Base-by-base conservation (phyloP, 2,888 invertebrate genomes). In the Ectemnius continuus region DNA sequence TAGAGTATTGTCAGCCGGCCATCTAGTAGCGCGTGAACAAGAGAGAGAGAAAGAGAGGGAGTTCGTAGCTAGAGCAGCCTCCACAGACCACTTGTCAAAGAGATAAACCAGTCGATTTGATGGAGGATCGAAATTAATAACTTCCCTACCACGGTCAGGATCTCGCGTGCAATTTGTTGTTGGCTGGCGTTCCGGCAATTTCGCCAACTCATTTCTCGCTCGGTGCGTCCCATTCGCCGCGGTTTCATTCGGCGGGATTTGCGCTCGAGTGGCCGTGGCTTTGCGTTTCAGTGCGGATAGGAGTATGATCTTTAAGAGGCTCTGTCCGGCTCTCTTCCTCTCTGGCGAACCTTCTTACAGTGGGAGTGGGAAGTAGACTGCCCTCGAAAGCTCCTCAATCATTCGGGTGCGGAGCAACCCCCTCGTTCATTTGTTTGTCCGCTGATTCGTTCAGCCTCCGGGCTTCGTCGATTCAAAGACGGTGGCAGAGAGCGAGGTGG, bases 381-480 rank as follows among this genome's bases (percentile, higher is more conserved):
- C 68, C 60, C 36, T 72, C 56, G 73, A 63, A 73, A 82, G 71
- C 74, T 63, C 67, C 70, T 81, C 80, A 80, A 81, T 82, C 80
- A 71, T 71, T 52, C 68, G 64, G 69, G 66, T 69, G 60, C 66
- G 47, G 57, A 59, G 64, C 68, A 76, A 69, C 73, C 77, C 75
- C 68, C 77, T 61, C 68, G 60, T 73, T 73, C 75, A 75, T 81
- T 82, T 78, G 78, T 83, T 75, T 75, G 78, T 71, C 62, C 83
- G 75, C 73, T 78, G 76, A 80, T 82, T 78, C 82, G 82, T 82
- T 82, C 61, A 80, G 78, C 83, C 83, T 73, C 64, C 46, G 84
- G 71, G 70, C 79, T 81, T 77, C 73, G 75, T 73, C 68, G 76
- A 82, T 83, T 81, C 76, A 76, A 82, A 84, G 84, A 75, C 74